Conservation (phyloP, 2,888 invertebrate species). For the Xestia ashworthii region DNA sequence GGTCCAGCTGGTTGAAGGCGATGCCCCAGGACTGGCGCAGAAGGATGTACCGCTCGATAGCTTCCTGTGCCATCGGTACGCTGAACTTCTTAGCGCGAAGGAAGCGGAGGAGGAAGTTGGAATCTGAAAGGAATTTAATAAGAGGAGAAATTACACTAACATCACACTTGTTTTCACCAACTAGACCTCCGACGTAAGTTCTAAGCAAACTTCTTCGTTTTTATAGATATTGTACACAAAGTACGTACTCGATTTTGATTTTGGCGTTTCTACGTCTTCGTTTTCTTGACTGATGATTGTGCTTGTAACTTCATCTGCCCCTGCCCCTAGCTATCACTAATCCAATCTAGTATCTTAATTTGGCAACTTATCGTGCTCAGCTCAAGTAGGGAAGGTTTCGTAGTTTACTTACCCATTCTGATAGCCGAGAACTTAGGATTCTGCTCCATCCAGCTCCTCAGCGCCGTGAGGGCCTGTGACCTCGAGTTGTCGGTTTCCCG, state of each 20-base stretch:
- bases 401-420: conserved; percentile 91
- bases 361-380: not conserved
- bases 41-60: conserved; percentile 94
- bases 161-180: not conserved
- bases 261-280: not conserved
- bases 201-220: not conserved
- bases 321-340: not conserved
- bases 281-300: not conserved
- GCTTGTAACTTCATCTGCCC: not conserved
- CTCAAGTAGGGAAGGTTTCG: not conserved
- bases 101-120: conserved; percentile 93
- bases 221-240: not conserved
- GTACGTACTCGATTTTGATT: not conserved
- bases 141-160: not conserved
- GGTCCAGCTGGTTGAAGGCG: conserved; percentile 94
- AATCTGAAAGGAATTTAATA: conserved; percentile 87
- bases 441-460: conserved; percentile 93
- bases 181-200: not conserved
- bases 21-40: conserved; percentile 94
- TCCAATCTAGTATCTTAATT: not conserved
- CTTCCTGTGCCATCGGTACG: conserved; percentile 94
- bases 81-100: conserved; percentile 95
- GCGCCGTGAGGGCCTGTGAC: conserved; percentile 92
- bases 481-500: conserved; percentile 92
- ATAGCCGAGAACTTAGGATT: conserved; percentile 93